phyloP scores from a whole-genome alignment of 2,797 vertebrate genomes.

The Galaxias olidus region DNA sequence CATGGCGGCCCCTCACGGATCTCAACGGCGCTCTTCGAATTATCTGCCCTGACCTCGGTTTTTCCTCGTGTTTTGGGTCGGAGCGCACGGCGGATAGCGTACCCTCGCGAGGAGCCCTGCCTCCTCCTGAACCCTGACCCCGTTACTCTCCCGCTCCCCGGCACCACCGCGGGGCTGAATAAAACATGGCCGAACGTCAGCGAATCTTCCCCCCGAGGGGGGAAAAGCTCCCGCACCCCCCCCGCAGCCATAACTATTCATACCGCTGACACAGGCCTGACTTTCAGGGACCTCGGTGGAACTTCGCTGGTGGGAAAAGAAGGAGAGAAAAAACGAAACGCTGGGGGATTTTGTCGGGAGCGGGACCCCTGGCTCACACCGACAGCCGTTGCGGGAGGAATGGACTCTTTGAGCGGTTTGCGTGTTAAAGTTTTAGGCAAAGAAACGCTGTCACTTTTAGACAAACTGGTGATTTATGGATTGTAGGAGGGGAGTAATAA shows the following conservation, averaged over 20 bases:
- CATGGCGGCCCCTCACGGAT: too few species aligned
- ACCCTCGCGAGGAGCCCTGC: constrained; percentile 32
- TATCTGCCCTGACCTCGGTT: constrained; percentile 8
- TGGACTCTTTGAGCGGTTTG: too few species aligned
- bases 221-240: too few species aligned
- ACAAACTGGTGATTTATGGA: too few species aligned
- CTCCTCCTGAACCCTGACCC: constrained; percentile 47
- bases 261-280: constrained; percentile 53
- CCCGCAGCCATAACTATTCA: constrained; percentile 19
- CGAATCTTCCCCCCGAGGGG: constrained; percentile 42
- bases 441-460: too few species aligned
- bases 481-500: too few species aligned
- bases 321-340: constrained; percentile 10
- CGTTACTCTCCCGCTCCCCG: constrained; percentile 27
- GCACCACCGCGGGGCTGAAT: constrained; percentile 45
- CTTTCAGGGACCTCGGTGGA: constrained; percentile 43
- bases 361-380: background rate
- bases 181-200: constrained; percentile 48
- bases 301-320: constrained; percentile 4
- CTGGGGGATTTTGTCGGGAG: too few species aligned
- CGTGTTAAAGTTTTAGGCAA: too few species aligned
- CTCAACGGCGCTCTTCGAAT: too few species aligned
- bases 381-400: background rate
- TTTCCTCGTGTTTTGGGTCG: background rate
- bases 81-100: constrained; percentile 28